Base-by-base conservation (phyloP, 2,888 invertebrate species). In the Selenia dentaria region DNA sequence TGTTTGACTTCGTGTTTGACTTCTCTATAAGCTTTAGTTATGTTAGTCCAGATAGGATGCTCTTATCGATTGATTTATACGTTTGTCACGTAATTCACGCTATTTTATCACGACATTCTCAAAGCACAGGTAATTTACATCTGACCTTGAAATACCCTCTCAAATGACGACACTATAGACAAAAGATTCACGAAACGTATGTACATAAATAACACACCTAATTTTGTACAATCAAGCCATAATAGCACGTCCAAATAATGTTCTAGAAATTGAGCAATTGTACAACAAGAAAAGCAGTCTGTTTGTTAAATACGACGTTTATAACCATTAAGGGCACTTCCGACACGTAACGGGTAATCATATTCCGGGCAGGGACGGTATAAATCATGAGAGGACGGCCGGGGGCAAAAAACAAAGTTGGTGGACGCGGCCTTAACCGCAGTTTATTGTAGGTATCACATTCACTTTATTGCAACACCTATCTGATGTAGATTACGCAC, bases 251-350 rank as follows among this genome's bases (percentile, higher is more conserved):
- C 41, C 54, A 57, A 59, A 59, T 51, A 55, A 73, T 67, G 66
- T 58, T 62, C 59, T 56, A 60, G 50, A 75, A 70, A 78, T 74
- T 68, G 70, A 71, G 67, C 58, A 64, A 42, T 37, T 28, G 40
- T 20, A 20, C 36, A 16, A 28, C 16, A 25, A 12, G 35, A 47
- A 41, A 37, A 24, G 37, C 63, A 67, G 62, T 22, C 42, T 44
- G 54, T 67, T 70, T 67, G 79, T 82, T 83, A 81, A 87, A 82
- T 79, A 74, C 71, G 68, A 79, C 85, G 83, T 88, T 88, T 83
- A 84, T 89, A 86, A 80, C 85, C 83, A 88, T 89, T 87, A 87
- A 76, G 78, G 84, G 74, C 65, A 81, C 84, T 83, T 84, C 83
- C 85, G 79, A 80, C 83, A 80, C 79, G 79, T 77, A 79, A 71